Conservation (phyloP, 2,113 vertebrate species). For the Rhizomys pruinosus region DNA sequence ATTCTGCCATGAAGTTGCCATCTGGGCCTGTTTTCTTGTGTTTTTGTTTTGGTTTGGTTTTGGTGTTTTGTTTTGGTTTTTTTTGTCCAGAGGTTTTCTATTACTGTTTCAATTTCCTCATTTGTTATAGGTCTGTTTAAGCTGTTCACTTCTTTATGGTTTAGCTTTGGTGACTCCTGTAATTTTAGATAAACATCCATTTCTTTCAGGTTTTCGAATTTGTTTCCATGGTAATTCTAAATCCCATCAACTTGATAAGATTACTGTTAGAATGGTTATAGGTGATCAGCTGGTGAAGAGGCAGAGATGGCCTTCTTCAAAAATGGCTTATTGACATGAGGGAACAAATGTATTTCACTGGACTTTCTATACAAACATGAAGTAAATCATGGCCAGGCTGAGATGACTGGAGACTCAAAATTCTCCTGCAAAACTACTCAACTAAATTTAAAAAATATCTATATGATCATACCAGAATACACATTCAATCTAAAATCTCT, state of each 20-base stretch:
- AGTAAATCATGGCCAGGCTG: neutral
- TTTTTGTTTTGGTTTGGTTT: too few species aligned
- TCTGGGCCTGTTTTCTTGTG: too few species aligned
- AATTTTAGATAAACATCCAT: too few species aligned
- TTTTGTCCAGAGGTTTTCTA: too few species aligned
- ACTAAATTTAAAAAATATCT: constrained; percentile 28
- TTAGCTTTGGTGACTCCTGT: too few species aligned
- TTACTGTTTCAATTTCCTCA: too few species aligned
- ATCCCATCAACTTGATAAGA: neutral
- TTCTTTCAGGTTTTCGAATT: too few species aligned
- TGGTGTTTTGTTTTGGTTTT: too few species aligned
- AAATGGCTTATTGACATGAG: neutral
- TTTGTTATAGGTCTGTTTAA: too few species aligned
- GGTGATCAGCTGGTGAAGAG: neutral
- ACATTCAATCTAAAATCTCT: constrained; percentile 21
- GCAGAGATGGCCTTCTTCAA: neutral
- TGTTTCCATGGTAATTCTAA: neutral
- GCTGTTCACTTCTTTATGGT: too few species aligned
- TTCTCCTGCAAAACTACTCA: constrained; percentile 1
- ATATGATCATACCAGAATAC: neutral
- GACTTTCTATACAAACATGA: neutral
- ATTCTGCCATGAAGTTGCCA: too few species aligned
- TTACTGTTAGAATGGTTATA: neutral
- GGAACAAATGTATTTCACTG: neutral
- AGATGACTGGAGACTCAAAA: neutral